phyloP scores from a whole-genome alignment of 2,797 vertebrate species.

The Coccyzus lansbergi region DNA sequence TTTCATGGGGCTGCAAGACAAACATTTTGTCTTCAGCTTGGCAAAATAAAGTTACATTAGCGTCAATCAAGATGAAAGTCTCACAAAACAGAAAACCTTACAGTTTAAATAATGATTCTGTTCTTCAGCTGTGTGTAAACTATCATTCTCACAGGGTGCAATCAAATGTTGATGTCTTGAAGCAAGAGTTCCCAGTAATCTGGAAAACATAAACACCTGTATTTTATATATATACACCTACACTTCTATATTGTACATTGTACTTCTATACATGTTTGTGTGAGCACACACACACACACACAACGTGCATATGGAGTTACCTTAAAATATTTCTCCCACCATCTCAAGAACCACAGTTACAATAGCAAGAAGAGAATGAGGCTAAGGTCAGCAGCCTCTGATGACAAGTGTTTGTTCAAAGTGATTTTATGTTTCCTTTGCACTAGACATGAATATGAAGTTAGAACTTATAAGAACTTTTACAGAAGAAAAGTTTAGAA shows the following conservation, averaged over 20 bases:
- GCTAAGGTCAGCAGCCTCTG: not conserved
- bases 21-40: constrained; percentile 41
- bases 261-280: not conserved
- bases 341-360: not conserved
- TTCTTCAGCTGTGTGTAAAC: constrained; percentile 13
- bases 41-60: constrained; percentile 38
- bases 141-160: not conserved
- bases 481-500: not conserved
- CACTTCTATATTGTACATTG: not conserved
- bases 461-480: not conserved
- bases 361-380: not conserved
- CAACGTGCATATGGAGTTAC: constrained; percentile 4
- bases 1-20: constrained; percentile 43
- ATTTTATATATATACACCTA: not conserved
- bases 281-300: not conserved
- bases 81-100: not conserved
- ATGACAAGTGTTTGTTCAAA: not conserved
- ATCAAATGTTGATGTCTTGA: not conserved
- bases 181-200: not conserved
- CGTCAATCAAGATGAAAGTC: constrained; percentile 32
- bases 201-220: not conserved
- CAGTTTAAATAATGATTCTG: not conserved
- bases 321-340: constrained; percentile 29
- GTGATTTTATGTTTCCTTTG: not conserved
- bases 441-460: not conserved